Evolutionary conservation across 2,113 vertebrate species (phyloP).

Genomic region (Nothocercus nigrocapillus): DNA sequence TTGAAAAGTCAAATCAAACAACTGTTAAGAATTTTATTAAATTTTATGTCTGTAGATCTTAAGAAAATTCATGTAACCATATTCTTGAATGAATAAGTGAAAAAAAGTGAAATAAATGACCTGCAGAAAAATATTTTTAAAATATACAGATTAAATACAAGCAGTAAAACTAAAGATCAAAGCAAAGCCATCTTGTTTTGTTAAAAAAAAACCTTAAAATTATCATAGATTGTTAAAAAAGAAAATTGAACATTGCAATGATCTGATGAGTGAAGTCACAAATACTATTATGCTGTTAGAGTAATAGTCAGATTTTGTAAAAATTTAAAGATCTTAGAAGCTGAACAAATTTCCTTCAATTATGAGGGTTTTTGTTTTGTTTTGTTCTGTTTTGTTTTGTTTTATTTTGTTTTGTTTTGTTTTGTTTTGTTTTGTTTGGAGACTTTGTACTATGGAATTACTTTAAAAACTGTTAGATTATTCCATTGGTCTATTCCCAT

Average conservation of each 20-base stretch:
- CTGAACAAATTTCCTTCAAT: neutral
- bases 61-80: rapidly evolving
- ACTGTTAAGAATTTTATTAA: neutral
- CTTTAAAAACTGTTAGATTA: neutral
- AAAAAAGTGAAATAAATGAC: neutral
- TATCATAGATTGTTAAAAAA: neutral
- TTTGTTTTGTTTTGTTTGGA: neutral
- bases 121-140: neutral
- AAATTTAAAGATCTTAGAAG: neutral
- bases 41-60: neutral
- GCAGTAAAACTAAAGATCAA: neutral
- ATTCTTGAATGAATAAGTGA: neutral
- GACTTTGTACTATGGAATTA: neutral
- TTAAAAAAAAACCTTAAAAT: neutral
- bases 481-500: neutral
- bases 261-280: neutral
- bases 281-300: no score
- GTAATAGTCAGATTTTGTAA: neutral
- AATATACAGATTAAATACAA: neutral
- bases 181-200: neutral
- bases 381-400: neutral
- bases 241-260: neutral
- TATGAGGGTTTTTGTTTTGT: neutral
- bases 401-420: no score
- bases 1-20: neutral